A percentile compares a stretch with the other conserved stretches of the same genome.
Evolutionary conservation across 1,140 invertebrate species (phyloP).

Genomic region (Drosophila prosaltans): DNA sequence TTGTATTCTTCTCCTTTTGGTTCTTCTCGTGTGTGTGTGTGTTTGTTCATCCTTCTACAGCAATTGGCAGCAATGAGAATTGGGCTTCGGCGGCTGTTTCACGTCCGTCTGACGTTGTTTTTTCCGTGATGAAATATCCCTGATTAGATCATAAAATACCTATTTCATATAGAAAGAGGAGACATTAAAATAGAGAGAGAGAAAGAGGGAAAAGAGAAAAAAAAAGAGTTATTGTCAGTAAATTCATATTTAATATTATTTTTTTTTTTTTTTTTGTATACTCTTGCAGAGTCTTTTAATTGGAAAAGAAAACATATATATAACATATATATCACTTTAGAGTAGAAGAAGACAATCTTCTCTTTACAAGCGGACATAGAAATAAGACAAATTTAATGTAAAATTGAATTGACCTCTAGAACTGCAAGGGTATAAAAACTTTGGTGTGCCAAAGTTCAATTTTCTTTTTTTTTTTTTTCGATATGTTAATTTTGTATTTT

Average conservation of each 20-base stretch:
- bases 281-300: too few species aligned
- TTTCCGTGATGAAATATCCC: constrained; percentile 83
- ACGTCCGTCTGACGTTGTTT: constrained; percentile 83
- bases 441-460: not conserved
- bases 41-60: constrained; percentile 54
- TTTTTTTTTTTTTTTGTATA: too few species aligned
- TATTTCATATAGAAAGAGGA: constrained; percentile 28
- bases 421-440: too few species aligned
- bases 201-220: not conserved
- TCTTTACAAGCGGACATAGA: not conserved
- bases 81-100: constrained; percentile 80
- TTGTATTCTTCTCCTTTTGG: constrained; percentile 5
- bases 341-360: not conserved
- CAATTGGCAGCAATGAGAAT: constrained; percentile 83
- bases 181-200: constrained; percentile 6
- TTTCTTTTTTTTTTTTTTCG: not conserved
- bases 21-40: not conserved
- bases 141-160: constrained; percentile 83
- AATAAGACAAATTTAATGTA: too few species aligned
- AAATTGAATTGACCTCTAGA: too few species aligned
- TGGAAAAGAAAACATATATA: too few species aligned
- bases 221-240: not conserved
- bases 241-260: not conserved
- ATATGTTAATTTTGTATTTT: not conserved
- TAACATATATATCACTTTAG: too few species aligned